Conservation (phyloP, 2,113 vertebrate genomes). For the Lasiurus cinereus region DNA sequence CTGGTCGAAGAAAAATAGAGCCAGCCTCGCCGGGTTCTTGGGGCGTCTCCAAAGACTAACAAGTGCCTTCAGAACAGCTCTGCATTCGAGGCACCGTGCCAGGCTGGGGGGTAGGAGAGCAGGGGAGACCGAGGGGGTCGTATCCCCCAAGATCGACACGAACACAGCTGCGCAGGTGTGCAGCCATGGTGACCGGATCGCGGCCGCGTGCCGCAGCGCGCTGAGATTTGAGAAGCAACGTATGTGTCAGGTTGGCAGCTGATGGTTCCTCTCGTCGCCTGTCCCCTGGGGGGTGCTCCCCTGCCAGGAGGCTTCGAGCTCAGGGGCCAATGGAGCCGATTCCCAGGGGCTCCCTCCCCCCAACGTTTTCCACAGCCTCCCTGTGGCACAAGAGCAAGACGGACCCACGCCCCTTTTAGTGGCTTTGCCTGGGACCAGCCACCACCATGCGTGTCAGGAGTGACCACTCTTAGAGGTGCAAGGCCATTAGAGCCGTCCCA, state of each 20-base stretch:
- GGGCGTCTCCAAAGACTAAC: rapidly evolving
- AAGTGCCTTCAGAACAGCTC: neutral
- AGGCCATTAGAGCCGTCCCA: no score
- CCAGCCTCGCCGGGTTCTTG: neutral
- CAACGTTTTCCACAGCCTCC: rapidly evolving
- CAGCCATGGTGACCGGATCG: rapidly evolving
- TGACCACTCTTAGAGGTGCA: no score
- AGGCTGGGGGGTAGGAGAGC: rapidly evolving
- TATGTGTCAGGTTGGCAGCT: no score
- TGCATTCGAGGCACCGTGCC: rapidly evolving
- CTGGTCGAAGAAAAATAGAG: neutral
- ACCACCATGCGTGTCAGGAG: no score
- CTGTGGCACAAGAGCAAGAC: rapidly evolving
- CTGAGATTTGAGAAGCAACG: neutral
- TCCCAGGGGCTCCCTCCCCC: neutral
- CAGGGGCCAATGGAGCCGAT: neutral
- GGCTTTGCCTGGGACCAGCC: neutral
- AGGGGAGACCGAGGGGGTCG: neutral
- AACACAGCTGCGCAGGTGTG: rapidly evolving
- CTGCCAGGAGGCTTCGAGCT: neutral
- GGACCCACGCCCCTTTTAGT: rapidly evolving
- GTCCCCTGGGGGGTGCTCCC: neutral
- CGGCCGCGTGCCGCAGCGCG: rapidly evolving
- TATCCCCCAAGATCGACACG: rapidly evolving
- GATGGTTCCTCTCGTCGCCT: rapidly evolving